Conservation (phyloP, 2,888 invertebrate genomes). For the Chaetogeoica ovagalla region DNA sequence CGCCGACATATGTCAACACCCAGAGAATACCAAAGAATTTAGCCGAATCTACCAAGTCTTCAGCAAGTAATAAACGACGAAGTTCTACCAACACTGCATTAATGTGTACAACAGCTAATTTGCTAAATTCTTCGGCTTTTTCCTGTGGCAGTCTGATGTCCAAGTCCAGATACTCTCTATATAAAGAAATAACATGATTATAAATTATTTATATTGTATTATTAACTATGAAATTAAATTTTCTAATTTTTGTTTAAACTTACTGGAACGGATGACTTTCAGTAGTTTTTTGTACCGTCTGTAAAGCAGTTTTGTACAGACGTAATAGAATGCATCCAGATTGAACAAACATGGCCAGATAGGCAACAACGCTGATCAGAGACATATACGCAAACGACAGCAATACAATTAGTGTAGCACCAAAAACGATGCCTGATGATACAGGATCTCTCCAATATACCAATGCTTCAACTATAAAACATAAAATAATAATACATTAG, state of each 20-base stretch:
- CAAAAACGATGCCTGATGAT: constrained; percentile 92
- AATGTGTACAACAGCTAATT: constrained; percentile 82
- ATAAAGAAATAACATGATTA: constrained; percentile 4
- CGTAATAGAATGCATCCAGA: constrained; percentile 89
- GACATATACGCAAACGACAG: constrained; percentile 94
- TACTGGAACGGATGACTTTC: constrained; percentile 98
- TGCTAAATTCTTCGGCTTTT: constrained; percentile 85
- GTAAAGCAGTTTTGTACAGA: constrained; percentile 92
- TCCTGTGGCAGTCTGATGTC: constrained; percentile 88
- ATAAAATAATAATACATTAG: constrained; percentile 13
- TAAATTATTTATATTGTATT: background rate
- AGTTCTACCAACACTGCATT: constrained; percentile 82
- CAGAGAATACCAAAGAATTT: constrained; percentile 94
- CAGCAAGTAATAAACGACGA: constrained; percentile 92
- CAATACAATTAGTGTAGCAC: constrained; percentile 83
- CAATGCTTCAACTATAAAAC: constrained; percentile 83
- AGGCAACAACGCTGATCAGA: constrained; percentile 92
- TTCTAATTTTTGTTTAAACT: constrained; percentile 60
- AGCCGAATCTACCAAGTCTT: constrained; percentile 92
- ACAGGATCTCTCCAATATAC: constrained; percentile 98
- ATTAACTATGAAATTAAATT: background rate
- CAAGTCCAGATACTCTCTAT: constrained; percentile 54
- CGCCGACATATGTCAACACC: constrained; percentile 95
- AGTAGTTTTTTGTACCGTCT: constrained; percentile 92
- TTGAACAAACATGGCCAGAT: constrained; percentile 83